Evolutionary conservation across 2,797 vertebrate genomes (phyloP), one percentile per base, ranked within the genome.

Genomic region (Poeciliopsis infans): DNA sequence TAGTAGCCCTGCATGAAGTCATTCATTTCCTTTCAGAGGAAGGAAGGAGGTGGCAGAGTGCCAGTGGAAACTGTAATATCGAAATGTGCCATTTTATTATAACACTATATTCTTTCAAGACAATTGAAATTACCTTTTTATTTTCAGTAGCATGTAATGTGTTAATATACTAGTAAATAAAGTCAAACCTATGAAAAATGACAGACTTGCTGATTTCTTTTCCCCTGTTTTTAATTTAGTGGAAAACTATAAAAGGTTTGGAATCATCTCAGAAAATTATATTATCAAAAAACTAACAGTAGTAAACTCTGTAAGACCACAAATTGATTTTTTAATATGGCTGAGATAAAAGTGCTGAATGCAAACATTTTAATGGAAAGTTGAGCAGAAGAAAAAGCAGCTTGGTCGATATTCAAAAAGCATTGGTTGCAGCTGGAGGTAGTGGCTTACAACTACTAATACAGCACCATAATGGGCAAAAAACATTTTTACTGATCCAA

Each of bases 101-200:
- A 98, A 98, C 97, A 97, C 97, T 98, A 98, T 97, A 97, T 95
- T 95, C 96, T 97, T 98, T 97, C 95, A 97, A 97, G 96, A 96
- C 96, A 95, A 96, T 96, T 96, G 94, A 96, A 96, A 94, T 90
- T 85, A 91, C 92, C 85, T 94, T 96, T 97, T 96, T 96, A 96
- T 95, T 95, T 96, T 97, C 97, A 95, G 96, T 98, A 98, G 97
- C 97, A 97, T 98, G 97, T 98, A 97, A 96, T 97, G 95, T 98
- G 97, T 97, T 97, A 96, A 96, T 96, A 97, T 93, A 96, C 96
- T 97, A 97, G 96, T 96, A 97, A 98, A 98, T 98, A 98, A 99
- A 98, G 94, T 95, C 91, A 95, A 95, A 95, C 83, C 83, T 87
- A 92, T 97, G 94, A 95, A 94, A 96, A 94, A 95, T 89, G 33